Base-by-base conservation (phyloP, 2,797 vertebrate species). In the Lacerta bilineata region DNA sequence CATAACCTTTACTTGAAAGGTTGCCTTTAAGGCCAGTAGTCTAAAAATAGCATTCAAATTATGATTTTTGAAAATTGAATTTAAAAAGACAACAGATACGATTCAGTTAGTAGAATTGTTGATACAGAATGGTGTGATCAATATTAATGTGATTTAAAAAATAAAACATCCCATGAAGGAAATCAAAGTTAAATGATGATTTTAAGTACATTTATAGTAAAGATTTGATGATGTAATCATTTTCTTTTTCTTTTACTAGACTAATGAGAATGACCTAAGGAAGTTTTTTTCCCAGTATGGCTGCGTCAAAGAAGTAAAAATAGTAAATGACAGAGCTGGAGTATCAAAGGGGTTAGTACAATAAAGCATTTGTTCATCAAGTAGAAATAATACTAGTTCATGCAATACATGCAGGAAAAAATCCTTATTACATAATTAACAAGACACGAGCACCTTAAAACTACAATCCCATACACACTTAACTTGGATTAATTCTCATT, bases 251-350 rank as follows among this genome's bases (percentile, higher is more conserved):
- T 91, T 89, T 23, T 93, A 87, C 84, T 94, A 98, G 98, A 97
- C 97, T 86, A 97, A 95, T 74, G 98, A 98, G 95, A 95, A 91
- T 91, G 98, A 98, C 88, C 97, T 98, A 95, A 95, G 94, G 90
- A 95, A 95, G 29, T 94, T 98, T 95, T 99, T 98, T 97, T 97
- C 97, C 87, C 97, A 97, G 33, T 96, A 97, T 85, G 98, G 98
- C 64, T 94, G 93, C 6, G 97, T 99, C 36, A 98, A 97, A 95
- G 97, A 98, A 94, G 98, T 98, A 95, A 98, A 98, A 95, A 98
- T 99, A 94, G 97, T 98, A 87, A 96, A 94, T 66, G 96, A 98
- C 96, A 97, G 96, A 95, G 95, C 94, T 91, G 98, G 98, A 95
- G 90, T 98, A 7, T 97, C 98, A 29, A 98, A 97, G 94, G 97